These are phyloP conservation scores for Enteromius afrohamiltoni DNA, from an alignment of 2,797 vertebrate species.

Conservation along the genomic window DNA sequence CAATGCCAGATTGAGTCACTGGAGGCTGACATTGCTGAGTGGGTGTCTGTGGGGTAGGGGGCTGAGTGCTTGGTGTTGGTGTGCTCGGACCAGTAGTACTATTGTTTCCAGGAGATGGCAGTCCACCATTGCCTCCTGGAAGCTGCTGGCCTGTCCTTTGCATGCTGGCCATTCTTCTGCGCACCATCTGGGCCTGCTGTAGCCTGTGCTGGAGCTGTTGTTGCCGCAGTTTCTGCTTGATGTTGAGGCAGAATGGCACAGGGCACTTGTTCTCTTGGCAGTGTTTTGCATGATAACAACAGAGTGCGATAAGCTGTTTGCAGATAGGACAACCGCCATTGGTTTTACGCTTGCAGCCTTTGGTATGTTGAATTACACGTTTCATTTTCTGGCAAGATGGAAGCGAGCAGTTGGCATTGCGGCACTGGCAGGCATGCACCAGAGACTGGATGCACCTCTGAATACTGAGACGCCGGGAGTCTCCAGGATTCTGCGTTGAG, in stretches of 20 bases:
- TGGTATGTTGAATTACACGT: slow-evolving; percentile 96
- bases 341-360: slow-evolving; percentile 97
- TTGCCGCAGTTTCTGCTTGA: slow-evolving; percentile 96
- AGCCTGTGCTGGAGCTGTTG: slow-evolving; percentile 96
- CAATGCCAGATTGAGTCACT: slow-evolving; percentile 71
- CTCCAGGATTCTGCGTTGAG: slow-evolving; percentile 92
- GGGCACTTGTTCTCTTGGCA: slow-evolving; percentile 99
- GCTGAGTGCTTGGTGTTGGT: slow-evolving; percentile 89
- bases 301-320: slow-evolving; percentile 96
- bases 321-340: slow-evolving; percentile 97
- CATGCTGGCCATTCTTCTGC: slow-evolving; percentile 96
- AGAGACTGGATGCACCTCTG: slow-evolving; percentile 98
- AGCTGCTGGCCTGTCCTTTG: slow-evolving; percentile 82
- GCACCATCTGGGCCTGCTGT: slow-evolving; percentile 96
- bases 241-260: slow-evolving; percentile 97
- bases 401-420: slow-evolving; percentile 96
- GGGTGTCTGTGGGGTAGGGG: slow-evolving; percentile 89
- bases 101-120: slow-evolving; percentile 77
- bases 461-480: slow-evolving; percentile 95
- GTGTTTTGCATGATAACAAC: slow-evolving; percentile 98
- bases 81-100: slow-evolving; percentile 78
- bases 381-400: slow-evolving; percentile 99
- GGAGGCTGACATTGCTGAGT: slow-evolving; percentile 73
- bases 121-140: slow-evolving; percentile 78
- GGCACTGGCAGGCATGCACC: slow-evolving; percentile 97